Base-by-base conservation (phyloP, 2,888 invertebrate genomes). In the Dicranocentrus wangi region DNA sequence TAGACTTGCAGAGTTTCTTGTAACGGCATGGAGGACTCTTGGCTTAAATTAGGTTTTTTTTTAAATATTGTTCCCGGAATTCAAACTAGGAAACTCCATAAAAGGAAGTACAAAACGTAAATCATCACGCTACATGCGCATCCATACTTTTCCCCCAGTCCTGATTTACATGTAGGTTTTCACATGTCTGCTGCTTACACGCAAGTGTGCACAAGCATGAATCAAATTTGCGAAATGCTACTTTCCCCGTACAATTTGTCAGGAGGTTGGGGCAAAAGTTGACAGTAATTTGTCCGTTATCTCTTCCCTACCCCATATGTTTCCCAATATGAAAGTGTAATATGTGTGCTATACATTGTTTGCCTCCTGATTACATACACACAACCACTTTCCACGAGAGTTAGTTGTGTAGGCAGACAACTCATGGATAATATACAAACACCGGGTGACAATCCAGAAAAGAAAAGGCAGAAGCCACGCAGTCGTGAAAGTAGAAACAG, bases 401-500 rank as follows among this genome's bases (percentile, higher is more conserved):
- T 10, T 10, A 10, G 39, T 5, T 39, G 47, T 55, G 23, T 23
- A 21, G 15, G 21, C 39, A 7, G 39, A 39, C 8, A 21, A 21
- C 19, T 55, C 23, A 3, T 21, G 19, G 19, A 21, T 19, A 32
- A 61, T 61, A 28, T 61, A 32, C 61, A 61, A 2, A 27, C 28
- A 7, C n/a, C 28, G 15, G 28, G 8, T 19, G 19, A 42, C 42
- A 65, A 13, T 8, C 15, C n/a, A 13, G 42, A 43, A 23, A 23
- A 21, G 42, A 42, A 10, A 63, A 43, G 8, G 65, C 21, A 66
- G 21, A 66, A 47, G 66, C 47, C 32, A 65, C 42, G 66, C 55
- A 70, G 65, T 71, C 63, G 68, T 76, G 76, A 53, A 65, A 53
- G 65, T 23, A 17, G 70, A 65, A 78, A 71, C 78, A 78, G 78